Conservation (phyloP, 2,113 vertebrate genomes). For the Rhagologus leucostigma region DNA sequence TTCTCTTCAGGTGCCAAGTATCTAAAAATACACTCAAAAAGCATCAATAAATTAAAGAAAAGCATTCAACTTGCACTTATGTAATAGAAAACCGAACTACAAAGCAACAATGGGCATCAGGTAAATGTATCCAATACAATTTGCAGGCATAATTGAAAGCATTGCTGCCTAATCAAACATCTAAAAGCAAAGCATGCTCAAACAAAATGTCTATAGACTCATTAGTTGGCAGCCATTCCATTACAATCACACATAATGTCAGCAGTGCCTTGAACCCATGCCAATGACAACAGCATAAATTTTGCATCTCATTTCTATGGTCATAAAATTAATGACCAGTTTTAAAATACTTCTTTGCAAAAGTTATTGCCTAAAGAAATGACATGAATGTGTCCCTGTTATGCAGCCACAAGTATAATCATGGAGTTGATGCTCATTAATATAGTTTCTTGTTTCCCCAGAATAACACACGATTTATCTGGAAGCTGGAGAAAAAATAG, state of each 20-base stretch:
- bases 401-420: conserved; percentile 77
- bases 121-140: conserved; percentile 77
- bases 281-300: conserved; percentile 86
- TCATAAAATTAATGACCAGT: conserved; percentile 86
- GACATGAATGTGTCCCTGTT: conserved; percentile 76
- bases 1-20: conserved; percentile 40
- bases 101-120: conserved; percentile 74
- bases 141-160: conserved; percentile 81
- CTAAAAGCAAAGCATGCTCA: conserved; percentile 80
- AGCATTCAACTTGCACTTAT: conserved; percentile 69
- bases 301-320: conserved; percentile 82
- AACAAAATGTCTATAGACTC: conserved; percentile 79
- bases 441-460: conserved; percentile 69
- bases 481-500: conserved; percentile 34
- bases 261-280: conserved; percentile 76
- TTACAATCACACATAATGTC: conserved; percentile 81
- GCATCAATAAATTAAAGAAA: conserved; percentile 68
- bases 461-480: conserved; percentile 70
- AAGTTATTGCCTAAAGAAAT: conserved; percentile 79
- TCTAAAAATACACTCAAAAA: conserved; percentile 66
- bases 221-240: conserved; percentile 82
- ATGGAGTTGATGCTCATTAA: conserved; percentile 76
- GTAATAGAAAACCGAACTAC: conserved; percentile 72
- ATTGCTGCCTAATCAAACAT: conserved; percentile 82
- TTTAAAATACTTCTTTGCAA: conserved; percentile 84